phyloP scores from a whole-genome alignment of 1,140 invertebrate species.

The Cotesia typhae region DNA sequence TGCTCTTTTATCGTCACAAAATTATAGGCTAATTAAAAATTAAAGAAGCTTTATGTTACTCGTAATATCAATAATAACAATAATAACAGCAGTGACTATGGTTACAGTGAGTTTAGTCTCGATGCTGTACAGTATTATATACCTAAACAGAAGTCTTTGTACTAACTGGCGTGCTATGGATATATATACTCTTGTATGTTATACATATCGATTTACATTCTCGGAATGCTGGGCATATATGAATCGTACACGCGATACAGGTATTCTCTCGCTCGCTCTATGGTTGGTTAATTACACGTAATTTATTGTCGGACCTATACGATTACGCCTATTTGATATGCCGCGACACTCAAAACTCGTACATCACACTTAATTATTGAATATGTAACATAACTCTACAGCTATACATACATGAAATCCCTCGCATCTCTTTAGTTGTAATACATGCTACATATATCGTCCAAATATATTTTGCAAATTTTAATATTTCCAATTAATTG shows the following conservation, averaged over 20 bases:
- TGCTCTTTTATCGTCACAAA: not conserved
- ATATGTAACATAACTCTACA: slow-evolving; percentile 55
- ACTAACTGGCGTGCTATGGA: not conserved
- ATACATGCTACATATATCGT: too few species aligned
- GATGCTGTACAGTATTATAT: not conserved
- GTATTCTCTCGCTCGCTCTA: slow-evolving; percentile 19
- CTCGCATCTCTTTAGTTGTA: too few species aligned
- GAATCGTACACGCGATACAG: slow-evolving; percentile 37
- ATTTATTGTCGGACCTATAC: slow-evolving; percentile 53
- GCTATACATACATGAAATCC: not conserved
- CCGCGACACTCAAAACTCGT: slow-evolving; percentile 60
- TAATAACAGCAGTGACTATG: slow-evolving; percentile 1
- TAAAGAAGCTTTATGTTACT: not conserved
- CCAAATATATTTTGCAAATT: too few species aligned
- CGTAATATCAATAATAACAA: slow-evolving; percentile 22
- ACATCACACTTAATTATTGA: slow-evolving; percentile 63
- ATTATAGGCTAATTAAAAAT: not conserved
- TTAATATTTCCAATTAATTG: too few species aligned
- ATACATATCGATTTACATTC: slow-evolving; percentile 45
- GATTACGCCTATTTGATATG: slow-evolving; percentile 62
- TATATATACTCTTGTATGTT: slow-evolving; percentile 8
- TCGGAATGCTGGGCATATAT: slow-evolving; percentile 28
- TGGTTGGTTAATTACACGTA: slow-evolving; percentile 53
- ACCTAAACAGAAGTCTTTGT: too few species aligned
- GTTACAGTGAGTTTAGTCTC: slow-evolving; percentile 5